Conservation (phyloP, 2,888 invertebrate species). For the Thysanoteuthis rhombus region DNA sequence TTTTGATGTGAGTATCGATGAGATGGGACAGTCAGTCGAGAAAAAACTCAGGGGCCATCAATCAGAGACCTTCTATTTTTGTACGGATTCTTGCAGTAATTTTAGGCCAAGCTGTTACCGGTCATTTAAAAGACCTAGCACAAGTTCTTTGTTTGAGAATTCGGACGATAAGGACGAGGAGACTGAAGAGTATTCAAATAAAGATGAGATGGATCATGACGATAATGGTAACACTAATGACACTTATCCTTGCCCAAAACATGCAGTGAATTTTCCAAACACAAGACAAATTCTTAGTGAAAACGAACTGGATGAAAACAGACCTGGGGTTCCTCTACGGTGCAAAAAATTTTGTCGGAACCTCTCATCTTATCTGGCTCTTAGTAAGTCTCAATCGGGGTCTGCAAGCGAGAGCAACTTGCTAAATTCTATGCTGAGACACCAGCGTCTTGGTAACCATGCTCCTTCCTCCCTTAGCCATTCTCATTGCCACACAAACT, state of each 20-base stretch:
- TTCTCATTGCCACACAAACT: slow-evolving; percentile 1
- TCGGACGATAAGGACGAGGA: not conserved
- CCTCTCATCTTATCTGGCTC: not conserved
- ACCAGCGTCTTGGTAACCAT: not conserved
- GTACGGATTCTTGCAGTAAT: not conserved
- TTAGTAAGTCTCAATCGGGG: not conserved
- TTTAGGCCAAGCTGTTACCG: not conserved
- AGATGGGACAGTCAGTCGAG: not conserved
- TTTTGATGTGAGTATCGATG: not conserved
- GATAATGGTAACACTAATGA: not conserved
- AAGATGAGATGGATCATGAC: not conserved
- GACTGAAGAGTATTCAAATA: not conserved
- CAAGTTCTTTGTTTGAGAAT: not conserved
- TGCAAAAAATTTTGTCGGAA: slow-evolving; percentile 15
- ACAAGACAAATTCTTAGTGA: not conserved
- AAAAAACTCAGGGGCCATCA: slow-evolving; percentile 19
- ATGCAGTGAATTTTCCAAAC: not conserved
- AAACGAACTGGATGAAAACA: not conserved
- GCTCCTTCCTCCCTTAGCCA: not conserved
- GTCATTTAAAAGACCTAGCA: not conserved
- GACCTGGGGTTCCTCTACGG: not conserved
- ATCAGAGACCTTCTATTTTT: slow-evolving; percentile 21
- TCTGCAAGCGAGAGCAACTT: not conserved
- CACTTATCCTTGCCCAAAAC: not conserved
- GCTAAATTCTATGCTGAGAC: slow-evolving; percentile 14